Conservation (phyloP, 53 echinoderm and acorn worm genomes). For the Stichopus horrens region DNA sequence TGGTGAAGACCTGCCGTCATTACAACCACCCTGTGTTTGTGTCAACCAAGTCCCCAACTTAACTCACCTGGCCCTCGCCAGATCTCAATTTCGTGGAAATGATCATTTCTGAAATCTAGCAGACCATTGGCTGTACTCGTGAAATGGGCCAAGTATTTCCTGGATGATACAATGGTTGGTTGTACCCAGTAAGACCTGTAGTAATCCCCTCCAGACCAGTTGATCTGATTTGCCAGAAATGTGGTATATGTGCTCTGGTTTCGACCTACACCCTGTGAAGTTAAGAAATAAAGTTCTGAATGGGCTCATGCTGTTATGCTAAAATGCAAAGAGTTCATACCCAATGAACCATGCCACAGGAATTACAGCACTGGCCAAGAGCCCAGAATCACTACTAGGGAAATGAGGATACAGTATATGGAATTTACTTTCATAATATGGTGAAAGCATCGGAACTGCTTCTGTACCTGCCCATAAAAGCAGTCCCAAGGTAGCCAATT, state of each 20-base stretch:
- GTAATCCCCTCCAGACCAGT: slow-evolving; percentile 85
- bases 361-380: too few relatives aligned
- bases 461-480: too few relatives aligned
- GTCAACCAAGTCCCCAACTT: neutral
- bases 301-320: too few relatives aligned
- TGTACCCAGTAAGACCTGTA: slow-evolving; percentile 93
- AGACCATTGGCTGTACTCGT: slow-evolving; percentile 69
- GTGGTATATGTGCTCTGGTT: slow-evolving; percentile 75
- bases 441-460: too few relatives aligned
- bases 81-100: slow-evolving; percentile 78
- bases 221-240: slow-evolving; percentile 59
- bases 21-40: neutral
- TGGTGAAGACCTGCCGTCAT: too few relatives aligned
- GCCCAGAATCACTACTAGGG: too few relatives aligned
- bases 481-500: too few relatives aligned
- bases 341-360: too few relatives aligned
- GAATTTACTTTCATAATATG: too few relatives aligned
- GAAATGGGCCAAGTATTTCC: slow-evolving; percentile 80
- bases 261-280: slow-evolving; percentile 80
- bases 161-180: slow-evolving; percentile 84
- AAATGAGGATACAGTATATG: too few relatives aligned
- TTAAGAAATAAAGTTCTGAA: too few relatives aligned
- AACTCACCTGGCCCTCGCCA: slow-evolving; percentile 43
- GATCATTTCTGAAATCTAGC: slow-evolving; percentile 66
- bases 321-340: too few relatives aligned